phyloP scores from a whole-genome alignment of 2,113 vertebrate species.

The Micromys minutus region DNA sequence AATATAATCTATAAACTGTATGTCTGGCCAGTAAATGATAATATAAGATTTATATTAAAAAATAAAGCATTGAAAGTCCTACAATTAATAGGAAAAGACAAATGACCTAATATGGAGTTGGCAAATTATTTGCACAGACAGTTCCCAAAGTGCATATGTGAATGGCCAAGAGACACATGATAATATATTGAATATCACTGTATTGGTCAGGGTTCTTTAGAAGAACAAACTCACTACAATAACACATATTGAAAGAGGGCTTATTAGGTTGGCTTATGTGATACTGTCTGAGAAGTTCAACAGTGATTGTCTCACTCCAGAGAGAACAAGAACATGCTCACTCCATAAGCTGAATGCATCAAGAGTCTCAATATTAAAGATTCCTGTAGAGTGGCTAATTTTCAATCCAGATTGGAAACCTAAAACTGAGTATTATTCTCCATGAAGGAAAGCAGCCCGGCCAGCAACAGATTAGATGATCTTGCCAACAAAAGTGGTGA shows the following conservation, averaged over 20 bases:
- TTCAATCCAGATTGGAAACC: neutral
- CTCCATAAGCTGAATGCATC: no score
- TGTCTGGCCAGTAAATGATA: neutral
- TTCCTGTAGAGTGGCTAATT: neutral
- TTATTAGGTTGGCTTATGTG: neutral
- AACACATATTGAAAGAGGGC: neutral
- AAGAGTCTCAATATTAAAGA: neutral
- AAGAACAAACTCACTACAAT: neutral
- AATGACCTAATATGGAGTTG: neutral
- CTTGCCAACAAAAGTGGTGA: neutral
- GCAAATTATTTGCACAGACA: neutral
- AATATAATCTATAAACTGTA: conserved; percentile 17
- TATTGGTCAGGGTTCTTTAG: neutral
- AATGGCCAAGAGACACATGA: neutral
- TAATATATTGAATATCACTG: neutral
- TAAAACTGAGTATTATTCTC: neutral
- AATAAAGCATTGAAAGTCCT: neutral
- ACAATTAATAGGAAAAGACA: conserved; percentile 12
- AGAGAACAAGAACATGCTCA: neutral
- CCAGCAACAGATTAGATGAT: neutral
- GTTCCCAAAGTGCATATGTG: neutral
- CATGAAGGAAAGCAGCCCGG: neutral
- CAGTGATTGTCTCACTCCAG: neutral
- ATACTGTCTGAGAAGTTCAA: neutral
- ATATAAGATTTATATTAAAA: neutral